Base-by-base conservation (phyloP, 2,113 vertebrate genomes). In the Gobiocypris rarus region DNA sequence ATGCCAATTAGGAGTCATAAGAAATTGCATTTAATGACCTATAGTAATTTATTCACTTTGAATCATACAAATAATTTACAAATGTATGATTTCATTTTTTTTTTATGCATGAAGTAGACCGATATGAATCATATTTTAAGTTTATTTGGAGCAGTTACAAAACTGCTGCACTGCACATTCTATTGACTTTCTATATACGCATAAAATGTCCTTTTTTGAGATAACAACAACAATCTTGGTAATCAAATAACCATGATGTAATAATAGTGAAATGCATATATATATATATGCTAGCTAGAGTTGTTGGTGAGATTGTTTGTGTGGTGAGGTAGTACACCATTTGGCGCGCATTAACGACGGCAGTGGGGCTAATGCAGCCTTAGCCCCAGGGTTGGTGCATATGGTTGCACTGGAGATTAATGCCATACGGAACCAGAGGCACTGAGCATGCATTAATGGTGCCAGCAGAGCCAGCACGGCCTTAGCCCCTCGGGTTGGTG, bases 381-480 rank as follows among this genome's bases (percentile, higher is more conserved):
- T 28, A 75, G 48, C 71, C 14, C 24, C 26, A 45, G 71, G 71
- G 71, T 52, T 52, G 24, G n/a, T 31, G 26, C 71, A 17, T 50
- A 75, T 52, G 45, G 71, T 52, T 75, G 71, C 45, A 75, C 5
- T 14, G 45, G 45, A 52, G 45, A 31, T 28, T 31, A n/a, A 28
- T 19, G 14, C 71, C 71, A 31, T 75, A 75, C 1, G 15, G 71
- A 75, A 10, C 71, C 71, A 28, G 71, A 28, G 45, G 71, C 71
- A 28, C 71, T 52, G 45, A 75, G 71, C 19, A 69, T 34, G 65
- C 31, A 41, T 69, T 22, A 69, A 69, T 22, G 14, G 31, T 19
- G 65, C 71, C 14, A 2, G 24, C 1, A 3, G 45, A 50, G 45
- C 45, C 50, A 17, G 24, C 3, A 17, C 9, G 19, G 45, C 26